Conservation (phyloP, 2,113 vertebrate species). For the Atrichornis clamosus region DNA sequence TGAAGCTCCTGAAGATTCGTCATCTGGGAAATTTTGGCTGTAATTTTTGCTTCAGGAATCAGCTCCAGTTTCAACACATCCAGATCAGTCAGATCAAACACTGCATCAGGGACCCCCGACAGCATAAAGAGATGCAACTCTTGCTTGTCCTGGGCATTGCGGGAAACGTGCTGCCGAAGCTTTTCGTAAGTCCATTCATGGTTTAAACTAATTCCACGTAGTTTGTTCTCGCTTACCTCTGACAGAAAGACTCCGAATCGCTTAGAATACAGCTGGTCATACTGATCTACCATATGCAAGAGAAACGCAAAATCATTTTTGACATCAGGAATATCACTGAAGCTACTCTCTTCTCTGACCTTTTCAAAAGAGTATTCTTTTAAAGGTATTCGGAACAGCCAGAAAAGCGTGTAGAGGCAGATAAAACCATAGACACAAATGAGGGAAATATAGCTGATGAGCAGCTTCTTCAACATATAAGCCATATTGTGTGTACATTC, state of each 20-base stretch:
- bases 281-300: slow-evolving; percentile 98
- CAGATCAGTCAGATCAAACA: slow-evolving; percentile 93
- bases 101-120: slow-evolving; percentile 91
- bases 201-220: slow-evolving; percentile 93
- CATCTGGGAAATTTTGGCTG: slow-evolving; percentile 97
- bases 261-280: slow-evolving; percentile 95
- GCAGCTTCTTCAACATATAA: slow-evolving; percentile 94
- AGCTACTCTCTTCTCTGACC: slow-evolving; percentile 96
- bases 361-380: slow-evolving; percentile 99
- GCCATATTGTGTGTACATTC: slow-evolving; percentile 98
- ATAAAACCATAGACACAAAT: slow-evolving; percentile 94
- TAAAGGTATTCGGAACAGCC: slow-evolving; percentile 92
- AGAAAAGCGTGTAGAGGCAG: slow-evolving; percentile 95
- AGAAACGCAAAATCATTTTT: slow-evolving; percentile 98
- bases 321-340: slow-evolving; percentile 97
- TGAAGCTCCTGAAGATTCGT: slow-evolving; percentile 94
- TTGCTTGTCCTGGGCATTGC: slow-evolving; percentile 90
- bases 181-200: slow-evolving; percentile 98
- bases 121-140: slow-evolving; percentile 96
- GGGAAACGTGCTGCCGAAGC: slow-evolving; percentile 89
- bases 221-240: slow-evolving; percentile 97
- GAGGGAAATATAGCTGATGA: slow-evolving; percentile 95
- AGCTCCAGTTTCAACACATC: slow-evolving; percentile 94
- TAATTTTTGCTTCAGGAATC: slow-evolving; percentile 94
- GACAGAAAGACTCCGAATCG: slow-evolving; percentile 96